Conservation (phyloP, 30 jellyfish, hydroid and myxozoan species). For the Turritopsis rubra region DNA sequence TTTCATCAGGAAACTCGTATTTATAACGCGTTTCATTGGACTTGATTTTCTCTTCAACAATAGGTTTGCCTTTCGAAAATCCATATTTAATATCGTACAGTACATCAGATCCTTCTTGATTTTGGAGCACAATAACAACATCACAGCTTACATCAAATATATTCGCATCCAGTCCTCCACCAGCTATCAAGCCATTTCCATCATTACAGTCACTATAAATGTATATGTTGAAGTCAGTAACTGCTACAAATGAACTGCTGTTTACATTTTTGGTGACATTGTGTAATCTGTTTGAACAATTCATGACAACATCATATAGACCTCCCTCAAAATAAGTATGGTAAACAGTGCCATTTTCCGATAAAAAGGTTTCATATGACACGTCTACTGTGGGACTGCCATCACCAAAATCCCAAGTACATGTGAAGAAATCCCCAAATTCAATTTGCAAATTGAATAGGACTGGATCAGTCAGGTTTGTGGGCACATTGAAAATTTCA, state of each 20-base stretch:
- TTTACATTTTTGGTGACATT: neutral
- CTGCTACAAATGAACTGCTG: neutral
- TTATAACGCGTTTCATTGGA: neutral
- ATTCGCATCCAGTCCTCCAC: neutral
- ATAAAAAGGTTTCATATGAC: neutral
- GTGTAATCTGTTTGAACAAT: conserved; percentile 6
- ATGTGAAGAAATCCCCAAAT: conserved; percentile 57
- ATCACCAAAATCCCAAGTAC: conserved; percentile 41
- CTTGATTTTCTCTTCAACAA: neutral
- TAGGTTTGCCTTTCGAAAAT: neutral
- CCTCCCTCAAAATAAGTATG: neutral
- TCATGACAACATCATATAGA: conserved; percentile 2
- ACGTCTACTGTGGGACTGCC: neutral
- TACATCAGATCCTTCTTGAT: conserved; percentile 11
- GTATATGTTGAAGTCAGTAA: neutral
- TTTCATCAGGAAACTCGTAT: neutral
- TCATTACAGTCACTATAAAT: neutral
- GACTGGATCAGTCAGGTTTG: conserved; percentile 46
- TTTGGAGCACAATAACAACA: neutral
- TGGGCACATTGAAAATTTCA: conserved; percentile 46
- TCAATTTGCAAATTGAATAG: conserved; percentile 17
- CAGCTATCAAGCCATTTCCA: neutral
- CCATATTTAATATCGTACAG: neutral
- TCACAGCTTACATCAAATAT: neutral
- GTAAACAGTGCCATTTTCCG: neutral